phyloP scores from a whole-genome alignment of 2,797 vertebrate species.

The Ptychadena robeensis region DNA sequence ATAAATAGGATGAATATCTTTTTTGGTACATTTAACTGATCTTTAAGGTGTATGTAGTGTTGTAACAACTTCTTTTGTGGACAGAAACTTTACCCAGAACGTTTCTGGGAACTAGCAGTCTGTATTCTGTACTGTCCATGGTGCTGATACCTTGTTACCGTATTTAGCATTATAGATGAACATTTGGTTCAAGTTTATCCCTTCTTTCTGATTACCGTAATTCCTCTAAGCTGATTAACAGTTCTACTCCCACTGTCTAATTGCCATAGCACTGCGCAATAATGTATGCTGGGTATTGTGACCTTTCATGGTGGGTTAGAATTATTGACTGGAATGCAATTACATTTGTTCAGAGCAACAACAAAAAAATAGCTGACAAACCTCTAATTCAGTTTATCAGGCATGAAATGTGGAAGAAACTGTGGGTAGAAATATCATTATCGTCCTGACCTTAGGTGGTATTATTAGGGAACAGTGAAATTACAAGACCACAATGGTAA shows the following conservation, averaged over 20 bases:
- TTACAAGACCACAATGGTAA: conserved; percentile 38
- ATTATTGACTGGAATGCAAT: conserved; percentile 31
- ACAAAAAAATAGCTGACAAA: conserved; percentile 35
- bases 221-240: not conserved
- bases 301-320: not conserved
- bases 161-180: not conserved
- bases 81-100: not conserved
- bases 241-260: not conserved
- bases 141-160: not conserved
- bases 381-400: conserved; percentile 52
- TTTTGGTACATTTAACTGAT: too few relatives aligned
- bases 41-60: not conserved
- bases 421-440: conserved; percentile 36
- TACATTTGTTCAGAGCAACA: not conserved
- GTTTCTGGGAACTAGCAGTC: not conserved
- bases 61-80: not conserved
- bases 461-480: conserved; percentile 20
- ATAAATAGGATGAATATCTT: too few relatives aligned
- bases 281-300: not conserved
- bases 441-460: conserved; percentile 41
- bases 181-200: not conserved
- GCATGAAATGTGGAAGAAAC: conserved; percentile 49
- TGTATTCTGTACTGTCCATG: not conserved
- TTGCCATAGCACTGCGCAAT: not conserved
- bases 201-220: not conserved